phyloP scores from a whole-genome alignment of 2,888 invertebrate species.

The Pachydiplax longipennis region DNA sequence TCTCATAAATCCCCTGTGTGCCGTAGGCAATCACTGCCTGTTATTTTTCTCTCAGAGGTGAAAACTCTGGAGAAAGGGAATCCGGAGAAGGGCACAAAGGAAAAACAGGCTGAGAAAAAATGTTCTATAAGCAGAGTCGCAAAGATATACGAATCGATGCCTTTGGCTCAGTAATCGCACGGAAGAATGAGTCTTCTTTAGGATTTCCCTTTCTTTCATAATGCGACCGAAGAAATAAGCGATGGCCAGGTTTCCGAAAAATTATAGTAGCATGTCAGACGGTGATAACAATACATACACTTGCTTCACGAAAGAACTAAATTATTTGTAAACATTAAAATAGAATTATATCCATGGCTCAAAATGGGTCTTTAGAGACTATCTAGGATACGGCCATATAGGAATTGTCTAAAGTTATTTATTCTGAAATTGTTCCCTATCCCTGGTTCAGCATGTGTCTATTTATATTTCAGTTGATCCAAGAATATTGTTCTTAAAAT shows the following conservation, averaged over 20 bases:
- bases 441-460: no score
- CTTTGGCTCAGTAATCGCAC: neutral
- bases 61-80: neutral
- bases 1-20: neutral
- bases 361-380: no score
- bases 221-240: neutral
- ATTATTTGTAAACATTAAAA: no score
- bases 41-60: neutral
- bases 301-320: no score
- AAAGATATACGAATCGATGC: neutral
- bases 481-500: no score
- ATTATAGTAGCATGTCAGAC: no score
- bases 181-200: neutral
- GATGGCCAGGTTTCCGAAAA: neutral
- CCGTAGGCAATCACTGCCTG: neutral
- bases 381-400: no score
- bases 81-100: neutral
- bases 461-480: no score
- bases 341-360: no score
- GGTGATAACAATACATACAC: no score
- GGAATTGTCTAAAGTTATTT: no score
- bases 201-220: neutral
- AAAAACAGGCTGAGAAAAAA: neutral
- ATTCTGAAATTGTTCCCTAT: no score
- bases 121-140: neutral